Percentiles rank a stretch among this genome's conserved stretches.
Conservation (phyloP, 2,888 invertebrate species). For the Amphipoea lucens region DNA sequence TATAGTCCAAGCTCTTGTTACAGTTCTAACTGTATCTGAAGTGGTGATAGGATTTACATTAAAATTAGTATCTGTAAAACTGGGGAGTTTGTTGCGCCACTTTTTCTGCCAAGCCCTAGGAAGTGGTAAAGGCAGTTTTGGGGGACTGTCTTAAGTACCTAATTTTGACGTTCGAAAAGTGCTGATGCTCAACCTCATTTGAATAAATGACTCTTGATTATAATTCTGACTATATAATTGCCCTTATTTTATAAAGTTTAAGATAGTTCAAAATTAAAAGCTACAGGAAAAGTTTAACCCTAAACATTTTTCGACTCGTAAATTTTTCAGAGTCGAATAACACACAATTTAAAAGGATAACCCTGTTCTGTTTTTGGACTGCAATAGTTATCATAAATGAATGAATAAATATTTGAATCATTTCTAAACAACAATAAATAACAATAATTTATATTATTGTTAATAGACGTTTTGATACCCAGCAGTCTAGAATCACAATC, state of each 20-base stretch:
- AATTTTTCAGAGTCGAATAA: background rate
- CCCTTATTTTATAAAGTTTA: background rate
- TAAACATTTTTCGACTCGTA: background rate
- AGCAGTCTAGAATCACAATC: background rate
- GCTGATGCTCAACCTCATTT: no score
- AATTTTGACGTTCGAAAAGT: no score
- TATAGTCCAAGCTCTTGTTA: slow-evolving; percentile 12
- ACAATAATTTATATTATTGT: background rate
- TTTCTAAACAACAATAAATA: background rate
- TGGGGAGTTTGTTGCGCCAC: no score
- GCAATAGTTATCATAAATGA: background rate
- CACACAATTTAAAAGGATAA: background rate
- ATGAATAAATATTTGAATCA: background rate
- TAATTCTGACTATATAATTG: background rate
- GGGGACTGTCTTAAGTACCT: no score
- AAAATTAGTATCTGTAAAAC: background rate
- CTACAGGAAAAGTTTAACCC: no score
- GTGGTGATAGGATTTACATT: background rate
- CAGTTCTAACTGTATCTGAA: slow-evolving; percentile 25
- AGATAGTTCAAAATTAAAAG: background rate
- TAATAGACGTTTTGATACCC: background rate
- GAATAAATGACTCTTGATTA: no score
- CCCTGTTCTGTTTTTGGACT: background rate
- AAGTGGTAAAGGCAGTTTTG: no score
- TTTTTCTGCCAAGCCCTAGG: no score